Percentiles rank a stretch among this genome's conserved stretches.
Conservation (phyloP, 2,113 vertebrate genomes). For the Ailuropoda melanoleuca region DNA sequence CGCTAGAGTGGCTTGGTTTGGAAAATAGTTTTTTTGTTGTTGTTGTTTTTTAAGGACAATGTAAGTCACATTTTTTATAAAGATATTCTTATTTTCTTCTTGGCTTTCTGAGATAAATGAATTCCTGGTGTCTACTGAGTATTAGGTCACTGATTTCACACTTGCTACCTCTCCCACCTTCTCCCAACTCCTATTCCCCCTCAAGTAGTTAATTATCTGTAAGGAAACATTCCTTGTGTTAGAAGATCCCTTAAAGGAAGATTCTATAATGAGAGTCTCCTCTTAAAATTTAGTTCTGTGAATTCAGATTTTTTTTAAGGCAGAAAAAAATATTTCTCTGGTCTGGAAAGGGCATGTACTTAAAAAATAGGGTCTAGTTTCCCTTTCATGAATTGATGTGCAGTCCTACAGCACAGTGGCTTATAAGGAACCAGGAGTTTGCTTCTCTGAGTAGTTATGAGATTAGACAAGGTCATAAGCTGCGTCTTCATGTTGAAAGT, state of each 20-base stretch:
- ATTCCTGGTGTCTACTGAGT: neutral
- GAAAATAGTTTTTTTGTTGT: slow-evolving; percentile 20
- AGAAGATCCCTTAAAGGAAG: neutral
- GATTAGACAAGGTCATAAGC: neutral
- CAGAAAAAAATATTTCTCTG: neutral
- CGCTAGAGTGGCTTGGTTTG: slow-evolving; percentile 4
- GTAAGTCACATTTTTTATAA: slow-evolving; percentile 39
- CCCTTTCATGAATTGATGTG: neutral
- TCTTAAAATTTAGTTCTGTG: neutral
- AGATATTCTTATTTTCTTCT: slow-evolving; percentile 17
- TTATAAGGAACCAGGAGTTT: neutral
- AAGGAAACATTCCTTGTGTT: neutral
- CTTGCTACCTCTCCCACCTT: neutral
- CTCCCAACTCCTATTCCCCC: neutral
- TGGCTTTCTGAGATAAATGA: slow-evolving; percentile 12
- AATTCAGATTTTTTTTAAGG: slow-evolving; percentile 29
- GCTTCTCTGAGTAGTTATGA: neutral
- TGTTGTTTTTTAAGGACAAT: slow-evolving; percentile 48
- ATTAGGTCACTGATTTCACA: neutral
- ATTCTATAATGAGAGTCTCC: neutral
- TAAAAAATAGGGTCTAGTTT: neutral
- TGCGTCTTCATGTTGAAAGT: neutral
- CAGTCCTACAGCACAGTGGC: neutral
- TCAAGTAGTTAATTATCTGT: neutral
- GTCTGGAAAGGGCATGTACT: neutral